A percentile compares a stretch with the other conserved stretches of the same genome.
Evolutionary conservation across 1,140 invertebrate genomes (phyloP).

Genomic region (Acromyrmex echinatior): DNA sequence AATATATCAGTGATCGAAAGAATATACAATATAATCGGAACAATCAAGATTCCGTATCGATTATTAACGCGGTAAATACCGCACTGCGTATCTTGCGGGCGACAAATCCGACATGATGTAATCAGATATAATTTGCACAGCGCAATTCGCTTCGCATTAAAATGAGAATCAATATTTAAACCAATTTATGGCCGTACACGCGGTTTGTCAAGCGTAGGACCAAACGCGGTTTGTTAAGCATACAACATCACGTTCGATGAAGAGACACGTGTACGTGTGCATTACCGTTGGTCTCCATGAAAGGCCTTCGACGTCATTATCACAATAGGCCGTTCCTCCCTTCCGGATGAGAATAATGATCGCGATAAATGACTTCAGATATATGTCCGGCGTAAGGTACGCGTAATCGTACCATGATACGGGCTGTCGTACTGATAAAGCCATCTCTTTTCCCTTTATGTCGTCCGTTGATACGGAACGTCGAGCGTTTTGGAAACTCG

Average conservation of each 20-base stretch:
- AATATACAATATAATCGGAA: not conserved
- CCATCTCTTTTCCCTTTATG: not conserved
- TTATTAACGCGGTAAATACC: slow-evolving; percentile 45
- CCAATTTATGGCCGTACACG: slow-evolving; percentile 43
- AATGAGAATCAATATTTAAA: slow-evolving; percentile 65
- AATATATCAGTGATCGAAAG: not conserved
- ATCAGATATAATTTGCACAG: slow-evolving; percentile 53
- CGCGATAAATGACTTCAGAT: slow-evolving; percentile 45
- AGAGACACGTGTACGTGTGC: slow-evolving; percentile 53
- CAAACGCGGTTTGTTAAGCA: slow-evolving; percentile 46
- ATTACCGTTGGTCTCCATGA: slow-evolving; percentile 19
- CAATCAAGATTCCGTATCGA: not conserved
- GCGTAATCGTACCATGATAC: slow-evolving; percentile 12
- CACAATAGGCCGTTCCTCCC: slow-evolving; percentile 40
- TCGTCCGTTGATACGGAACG: not conserved
- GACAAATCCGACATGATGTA: slow-evolving; percentile 39
- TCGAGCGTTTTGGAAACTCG: slow-evolving; percentile 22
- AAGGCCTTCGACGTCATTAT: slow-evolving; percentile 49
- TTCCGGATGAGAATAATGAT: slow-evolving; percentile 49
- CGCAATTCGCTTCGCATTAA: slow-evolving; percentile 53
- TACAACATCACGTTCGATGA: slow-evolving; percentile 54
- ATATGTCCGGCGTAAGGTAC: slow-evolving; percentile 26
- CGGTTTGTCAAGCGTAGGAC: slow-evolving; percentile 45
- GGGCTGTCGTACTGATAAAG: not conserved
- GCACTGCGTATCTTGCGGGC: slow-evolving; percentile 42